Conservation (phyloP, 1,140 invertebrate species). For the Planococcus citri region DNA sequence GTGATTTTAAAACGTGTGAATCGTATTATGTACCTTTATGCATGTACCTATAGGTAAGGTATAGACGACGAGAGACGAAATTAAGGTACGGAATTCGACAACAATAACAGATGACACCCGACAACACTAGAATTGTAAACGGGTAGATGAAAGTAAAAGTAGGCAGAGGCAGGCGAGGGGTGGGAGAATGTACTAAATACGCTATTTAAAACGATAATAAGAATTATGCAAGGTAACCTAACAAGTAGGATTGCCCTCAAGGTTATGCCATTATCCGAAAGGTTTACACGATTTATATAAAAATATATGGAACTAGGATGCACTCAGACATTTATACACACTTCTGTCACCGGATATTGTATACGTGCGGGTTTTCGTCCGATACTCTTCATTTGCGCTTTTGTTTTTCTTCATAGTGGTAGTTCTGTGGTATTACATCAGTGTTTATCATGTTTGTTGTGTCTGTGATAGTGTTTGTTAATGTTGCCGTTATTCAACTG, state of each 20-base stretch:
- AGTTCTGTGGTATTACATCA: neutral
- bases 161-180: conserved; percentile 14
- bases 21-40: too few relatives aligned
- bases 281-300: conserved; percentile 19
- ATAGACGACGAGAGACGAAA: neutral
- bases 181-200: conserved; percentile 18
- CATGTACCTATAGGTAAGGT: too few relatives aligned
- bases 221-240: conserved; percentile 19
- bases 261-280: conserved; percentile 19
- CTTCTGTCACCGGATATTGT: conserved; percentile 12
- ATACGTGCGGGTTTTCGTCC: conserved; percentile 10
- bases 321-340: conserved; percentile 15
- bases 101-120: conserved; percentile 15
- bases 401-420: conserved; percentile 14
- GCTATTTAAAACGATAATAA: conserved; percentile 20
- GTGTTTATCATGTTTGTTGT: conserved; percentile 5
- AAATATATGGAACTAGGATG: conserved; percentile 18
- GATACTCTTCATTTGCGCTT: neutral
- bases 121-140: neutral
- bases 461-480: conserved; percentile 11
- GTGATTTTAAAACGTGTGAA: neutral
- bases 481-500: conserved; percentile 9
- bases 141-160: conserved; percentile 18
- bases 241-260: conserved; percentile 17
- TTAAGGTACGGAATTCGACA: neutral